These are phyloP conservation scores for Neuroscelio doddi DNA, from an alignment of 2,888 invertebrate species.

Conservation along the genomic window DNA sequence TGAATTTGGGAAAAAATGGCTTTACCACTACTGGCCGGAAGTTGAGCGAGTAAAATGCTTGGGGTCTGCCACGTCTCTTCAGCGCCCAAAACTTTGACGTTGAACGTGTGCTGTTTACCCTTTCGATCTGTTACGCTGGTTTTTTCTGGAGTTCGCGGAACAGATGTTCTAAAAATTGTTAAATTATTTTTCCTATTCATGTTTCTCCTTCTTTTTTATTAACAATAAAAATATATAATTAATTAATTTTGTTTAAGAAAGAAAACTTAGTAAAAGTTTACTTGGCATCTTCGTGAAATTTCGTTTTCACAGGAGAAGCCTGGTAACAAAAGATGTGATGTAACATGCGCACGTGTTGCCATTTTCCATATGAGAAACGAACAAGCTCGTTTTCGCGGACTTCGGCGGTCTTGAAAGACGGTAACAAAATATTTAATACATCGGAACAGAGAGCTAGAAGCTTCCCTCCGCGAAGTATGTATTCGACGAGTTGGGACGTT, in stretches of 20 bases:
- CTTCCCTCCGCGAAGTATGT: conserved; percentile 82
- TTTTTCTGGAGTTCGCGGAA: conserved; percentile 61
- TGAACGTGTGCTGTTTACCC: conserved; percentile 80
- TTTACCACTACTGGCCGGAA: conserved; percentile 78
- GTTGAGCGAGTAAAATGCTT: conserved; percentile 82
- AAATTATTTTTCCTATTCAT: background rate
- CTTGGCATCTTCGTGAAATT: conserved; percentile 80
- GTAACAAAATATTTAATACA: conserved; percentile 83
- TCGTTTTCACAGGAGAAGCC: conserved; percentile 87
- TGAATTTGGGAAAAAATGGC: conserved; percentile 90
- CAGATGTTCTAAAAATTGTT: conserved; percentile 42
- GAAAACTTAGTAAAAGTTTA: conserved; percentile 45
- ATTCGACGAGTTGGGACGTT: conserved; percentile 80
- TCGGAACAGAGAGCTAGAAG: conserved; percentile 87
- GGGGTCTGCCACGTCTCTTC: conserved; percentile 93
- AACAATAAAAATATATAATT: too few relatives aligned
- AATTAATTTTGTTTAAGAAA: background rate
- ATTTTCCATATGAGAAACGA: conserved; percentile 86
- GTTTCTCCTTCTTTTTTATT: too few relatives aligned
- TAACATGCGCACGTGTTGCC: conserved; percentile 89
- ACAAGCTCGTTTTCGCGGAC: conserved; percentile 89
- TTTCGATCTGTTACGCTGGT: conserved; percentile 61
- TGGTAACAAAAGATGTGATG: conserved; percentile 92
- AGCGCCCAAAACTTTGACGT: conserved; percentile 84
- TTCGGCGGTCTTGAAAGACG: conserved; percentile 89